phyloP scores from a whole-genome alignment of 1,140 invertebrate species.

The Solen grandis region DNA sequence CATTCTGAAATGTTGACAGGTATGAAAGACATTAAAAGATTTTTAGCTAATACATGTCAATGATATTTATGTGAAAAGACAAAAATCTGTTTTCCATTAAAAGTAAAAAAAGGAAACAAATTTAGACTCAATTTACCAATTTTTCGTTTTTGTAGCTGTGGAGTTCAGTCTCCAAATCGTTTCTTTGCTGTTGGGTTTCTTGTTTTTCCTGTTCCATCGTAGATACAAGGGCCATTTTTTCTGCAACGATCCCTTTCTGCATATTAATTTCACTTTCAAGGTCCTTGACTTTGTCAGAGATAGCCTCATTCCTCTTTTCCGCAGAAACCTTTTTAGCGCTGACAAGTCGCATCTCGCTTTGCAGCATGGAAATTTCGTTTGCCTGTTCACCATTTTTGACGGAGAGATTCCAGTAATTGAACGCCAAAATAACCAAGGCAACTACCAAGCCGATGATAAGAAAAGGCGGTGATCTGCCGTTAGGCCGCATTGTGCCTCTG shows the following conservation, averaged over 20 bases:
- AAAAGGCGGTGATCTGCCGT: slow-evolving; percentile 65
- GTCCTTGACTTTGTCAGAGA: slow-evolving; percentile 51
- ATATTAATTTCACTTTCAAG: slow-evolving; percentile 35
- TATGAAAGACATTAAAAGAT: too few relatives aligned
- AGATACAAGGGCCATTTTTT: slow-evolving; percentile 16
- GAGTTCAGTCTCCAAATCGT: slow-evolving; percentile 32
- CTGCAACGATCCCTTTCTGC: slow-evolving; percentile 34
- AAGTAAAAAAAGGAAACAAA: too few relatives aligned
- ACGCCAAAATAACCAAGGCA: slow-evolving; percentile 61
- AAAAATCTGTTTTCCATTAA: too few relatives aligned
- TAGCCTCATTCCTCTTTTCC: slow-evolving; percentile 54
- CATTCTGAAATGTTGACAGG: too few relatives aligned
- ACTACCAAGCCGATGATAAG: slow-evolving; percentile 62
- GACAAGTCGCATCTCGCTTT: slow-evolving; percentile 52
- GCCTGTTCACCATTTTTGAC: slow-evolving; percentile 55
- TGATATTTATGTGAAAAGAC: too few relatives aligned
- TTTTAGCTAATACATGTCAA: too few relatives aligned
- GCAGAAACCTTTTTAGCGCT: slow-evolving; percentile 58
- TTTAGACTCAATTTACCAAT: too few relatives aligned
- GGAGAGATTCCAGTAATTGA: slow-evolving; percentile 66
- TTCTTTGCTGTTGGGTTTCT: neutral
- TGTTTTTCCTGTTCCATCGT: slow-evolving; percentile 18
- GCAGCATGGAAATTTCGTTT: slow-evolving; percentile 47
- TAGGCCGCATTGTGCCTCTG: slow-evolving; percentile 63
- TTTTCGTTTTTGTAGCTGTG: too few relatives aligned